These are phyloP conservation scores for Hylaea fasciaria DNA, from an alignment of 2,888 invertebrate genomes.

Conservation along the genomic window DNA sequence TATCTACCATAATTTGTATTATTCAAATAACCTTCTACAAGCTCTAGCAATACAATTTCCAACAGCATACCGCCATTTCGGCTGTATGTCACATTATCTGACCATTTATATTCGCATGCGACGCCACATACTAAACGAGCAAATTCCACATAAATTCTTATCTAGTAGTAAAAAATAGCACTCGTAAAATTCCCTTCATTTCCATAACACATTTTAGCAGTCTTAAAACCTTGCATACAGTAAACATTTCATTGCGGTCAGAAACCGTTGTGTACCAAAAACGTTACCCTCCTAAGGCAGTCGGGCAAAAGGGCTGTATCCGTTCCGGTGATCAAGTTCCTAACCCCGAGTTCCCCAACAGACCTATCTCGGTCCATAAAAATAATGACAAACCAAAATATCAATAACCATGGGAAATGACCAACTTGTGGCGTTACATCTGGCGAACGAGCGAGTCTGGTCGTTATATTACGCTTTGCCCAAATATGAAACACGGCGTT, in stretches of 20 bases:
- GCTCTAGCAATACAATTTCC: too few relatives aligned
- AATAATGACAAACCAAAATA: slow-evolving; percentile 34
- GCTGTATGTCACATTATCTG: too few relatives aligned
- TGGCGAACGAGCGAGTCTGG: slow-evolving; percentile 22
- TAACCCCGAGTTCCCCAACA: slow-evolving; percentile 13
- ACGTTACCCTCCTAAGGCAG: too few relatives aligned
- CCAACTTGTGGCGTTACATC: slow-evolving; percentile 30
- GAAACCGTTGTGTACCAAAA: slow-evolving; percentile 9
- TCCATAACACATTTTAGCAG: slow-evolving; percentile 20
- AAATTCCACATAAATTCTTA: too few relatives aligned
- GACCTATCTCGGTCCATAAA: slow-evolving; percentile 30
- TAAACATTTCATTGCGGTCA: slow-evolving; percentile 32
- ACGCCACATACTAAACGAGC: too few relatives aligned
- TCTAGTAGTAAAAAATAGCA: background rate
- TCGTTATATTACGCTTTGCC: slow-evolving; percentile 31
- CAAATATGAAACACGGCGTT: slow-evolving; percentile 30
- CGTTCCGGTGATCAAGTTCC: slow-evolving; percentile 21
- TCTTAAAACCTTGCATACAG: slow-evolving; percentile 9
- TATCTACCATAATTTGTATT: too few relatives aligned
- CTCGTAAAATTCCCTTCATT: slow-evolving; percentile 24
- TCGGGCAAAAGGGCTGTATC: slow-evolving; percentile 20
- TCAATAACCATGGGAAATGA: slow-evolving; percentile 32
- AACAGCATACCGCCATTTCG: too few relatives aligned
- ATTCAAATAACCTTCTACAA: too few relatives aligned
- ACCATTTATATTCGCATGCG: too few relatives aligned